Conservation (phyloP, 2,797 vertebrate species). For the Anolis apletophallus region DNA sequence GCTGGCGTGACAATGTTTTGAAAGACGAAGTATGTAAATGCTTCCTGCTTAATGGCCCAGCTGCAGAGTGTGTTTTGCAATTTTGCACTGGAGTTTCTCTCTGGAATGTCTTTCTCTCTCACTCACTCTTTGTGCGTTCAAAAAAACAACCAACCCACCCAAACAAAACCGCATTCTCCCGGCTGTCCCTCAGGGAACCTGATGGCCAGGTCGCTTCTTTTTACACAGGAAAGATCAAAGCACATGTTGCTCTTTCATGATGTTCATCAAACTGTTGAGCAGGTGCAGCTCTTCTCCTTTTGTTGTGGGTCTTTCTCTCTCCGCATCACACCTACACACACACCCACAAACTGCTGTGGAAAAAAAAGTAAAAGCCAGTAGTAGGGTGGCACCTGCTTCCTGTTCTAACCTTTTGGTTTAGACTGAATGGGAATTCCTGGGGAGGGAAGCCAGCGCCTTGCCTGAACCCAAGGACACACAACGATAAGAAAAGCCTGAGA, state of each 20-base stretch:
- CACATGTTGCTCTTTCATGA: constrained; percentile 40
- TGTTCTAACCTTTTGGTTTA: background rate
- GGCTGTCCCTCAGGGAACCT: constrained; percentile 16
- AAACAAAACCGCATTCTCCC: constrained; percentile 10
- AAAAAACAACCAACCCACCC: too few relatives aligned
- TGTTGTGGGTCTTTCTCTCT: constrained; percentile 28
- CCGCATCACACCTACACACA: too few relatives aligned
- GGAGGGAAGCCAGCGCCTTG: background rate
- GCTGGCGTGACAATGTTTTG: background rate
- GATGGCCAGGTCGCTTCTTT: constrained; percentile 25
- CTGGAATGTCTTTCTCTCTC: background rate
- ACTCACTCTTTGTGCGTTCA: background rate
- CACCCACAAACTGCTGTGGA: too few relatives aligned
- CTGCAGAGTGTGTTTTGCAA: constrained; percentile 1
- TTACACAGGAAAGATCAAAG: constrained; percentile 39
- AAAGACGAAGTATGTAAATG: background rate
- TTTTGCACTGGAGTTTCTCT: background rate
- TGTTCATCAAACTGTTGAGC: constrained; percentile 42
- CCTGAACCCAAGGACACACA: too few relatives aligned
- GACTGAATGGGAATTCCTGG: background rate
- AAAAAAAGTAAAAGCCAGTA: background rate
- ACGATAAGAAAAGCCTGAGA: background rate
- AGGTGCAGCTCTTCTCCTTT: constrained; percentile 40
- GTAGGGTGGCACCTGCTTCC: constrained; percentile 12
- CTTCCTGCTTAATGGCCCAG: background rate